Base-by-base conservation (phyloP, 2,113 vertebrate genomes). In the Pipa parva region DNA sequence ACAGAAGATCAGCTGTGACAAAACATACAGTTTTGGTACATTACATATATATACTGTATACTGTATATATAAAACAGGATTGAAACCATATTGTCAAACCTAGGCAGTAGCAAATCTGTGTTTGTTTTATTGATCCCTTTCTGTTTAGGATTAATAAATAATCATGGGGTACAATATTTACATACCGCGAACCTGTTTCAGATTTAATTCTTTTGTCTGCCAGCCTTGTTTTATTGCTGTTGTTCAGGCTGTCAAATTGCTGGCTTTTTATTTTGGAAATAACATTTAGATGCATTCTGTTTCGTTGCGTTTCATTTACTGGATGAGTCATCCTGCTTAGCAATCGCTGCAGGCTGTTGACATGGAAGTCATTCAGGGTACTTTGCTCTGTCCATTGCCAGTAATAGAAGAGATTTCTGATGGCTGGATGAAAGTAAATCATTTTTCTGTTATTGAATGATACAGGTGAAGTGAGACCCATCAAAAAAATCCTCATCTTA, bases 271-370 rank as follows among this genome's bases (percentile, higher is more conserved):
- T 57, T 66, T 66, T 66, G 63, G 52, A 51, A 64, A 42, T 64
- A 42, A 15, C 36, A 64, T 55, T 55, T 22, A 52, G 51, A 64
- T 55, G 31, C 63, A 57, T 56, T 65, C 52, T 56, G 37, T 57
- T 65, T 39, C 46, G 26, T 48, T 63, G 46, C 49, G 28, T 36
- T 57, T 55, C 63, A 45, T 56, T 56, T 24, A 56, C 36, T 66
- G 52, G 45, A 21, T 66, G 63, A 57, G 37, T 66, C 63, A 66
- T 48, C 51, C 63, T 57, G 52, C 48, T 66, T 66, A 57, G 52
- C 63, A 66, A 48, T 66, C 57, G 39, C 63, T 33, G 52, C 20
- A 66, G 63, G 63, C 63, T 66, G 63, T 31, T 57, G 22, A 56
- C 37, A 66, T 21, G 31, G 52, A 66, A 48, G 31, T 66, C 48